Percentiles rank a stretch among this genome's conserved stretches.
Evolutionary conservation across 2,797 vertebrate species (phyloP).

Genomic region (Notoglanidium macrostoma): DNA sequence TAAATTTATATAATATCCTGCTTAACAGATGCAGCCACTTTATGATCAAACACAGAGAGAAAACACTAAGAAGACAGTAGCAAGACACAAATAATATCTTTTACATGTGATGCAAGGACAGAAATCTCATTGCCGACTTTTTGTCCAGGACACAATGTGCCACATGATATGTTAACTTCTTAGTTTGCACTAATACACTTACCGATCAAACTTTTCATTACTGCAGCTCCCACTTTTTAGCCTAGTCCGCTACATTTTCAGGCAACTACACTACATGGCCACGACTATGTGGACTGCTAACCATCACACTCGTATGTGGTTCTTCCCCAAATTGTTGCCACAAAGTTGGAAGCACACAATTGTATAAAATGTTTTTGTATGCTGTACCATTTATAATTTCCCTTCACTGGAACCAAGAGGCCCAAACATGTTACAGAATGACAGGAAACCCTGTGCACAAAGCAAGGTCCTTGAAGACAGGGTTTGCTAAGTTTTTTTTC

Average conservation of each 20-base stretch:
- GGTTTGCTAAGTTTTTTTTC: background rate
- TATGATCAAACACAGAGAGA: background rate
- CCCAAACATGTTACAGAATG: background rate
- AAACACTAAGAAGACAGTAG: background rate
- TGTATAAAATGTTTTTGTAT: background rate
- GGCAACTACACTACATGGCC: background rate
- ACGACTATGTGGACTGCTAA: background rate
- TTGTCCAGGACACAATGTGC: background rate
- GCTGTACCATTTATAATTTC: background rate
- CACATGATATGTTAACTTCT: background rate
- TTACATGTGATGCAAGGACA: background rate
- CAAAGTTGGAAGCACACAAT: background rate
- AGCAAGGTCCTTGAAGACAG: background rate
- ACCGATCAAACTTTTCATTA: background rate
- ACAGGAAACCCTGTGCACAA: background rate
- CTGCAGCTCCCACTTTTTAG: background rate
- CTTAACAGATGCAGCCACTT: background rate
- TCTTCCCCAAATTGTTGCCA: background rate
- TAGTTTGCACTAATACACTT: background rate
- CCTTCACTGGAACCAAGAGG: background rate
- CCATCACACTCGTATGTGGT: too few species aligned
- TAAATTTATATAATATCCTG: background rate
- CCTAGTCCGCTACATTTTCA: background rate
- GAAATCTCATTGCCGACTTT: background rate
- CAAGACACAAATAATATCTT: background rate